phyloP scores from a whole-genome alignment of 2,113 vertebrate genomes.

The Felis catus region F.catus_Fca126_mat1.0 CM031411.1:72002501-72003000 shows the following conservation, averaged over 20 bases:
- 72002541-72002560: no score
- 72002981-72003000: no score
- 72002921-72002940: no score
- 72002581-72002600: neutral
- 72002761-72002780: neutral
- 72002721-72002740: neutral
- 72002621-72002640: neutral
- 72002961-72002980: no score
- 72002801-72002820: neutral
- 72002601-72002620: neutral
- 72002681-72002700: neutral
- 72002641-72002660: neutral
- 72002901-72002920: no score
- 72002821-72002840: neutral
- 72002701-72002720: neutral
- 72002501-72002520: no score
- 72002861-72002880: neutral
- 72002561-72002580: neutral
- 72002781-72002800: neutral
- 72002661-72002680: neutral
- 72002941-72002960: no score
- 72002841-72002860: neutral
- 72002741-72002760: neutral
- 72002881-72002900: no score
- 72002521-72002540: neutral